Percentiles rank a stretch among this genome's conserved stretches.
These are phyloP conservation scores for Sinocyclocheilus anophthalmus DNA, from an alignment of 2,113 vertebrate genomes.

Conservation along the genomic window DNA sequence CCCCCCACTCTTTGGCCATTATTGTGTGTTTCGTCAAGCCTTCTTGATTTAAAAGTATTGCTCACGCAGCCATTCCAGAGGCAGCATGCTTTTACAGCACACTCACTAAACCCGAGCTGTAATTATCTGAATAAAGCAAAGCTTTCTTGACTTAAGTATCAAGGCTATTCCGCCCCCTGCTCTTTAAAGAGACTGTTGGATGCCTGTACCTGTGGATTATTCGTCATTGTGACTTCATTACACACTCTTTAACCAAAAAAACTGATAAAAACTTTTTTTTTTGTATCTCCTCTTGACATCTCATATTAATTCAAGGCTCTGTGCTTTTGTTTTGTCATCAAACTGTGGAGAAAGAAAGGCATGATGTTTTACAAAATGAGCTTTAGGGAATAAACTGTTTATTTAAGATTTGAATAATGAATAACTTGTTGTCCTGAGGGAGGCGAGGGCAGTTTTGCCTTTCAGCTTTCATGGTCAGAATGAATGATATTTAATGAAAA, in stretches of 20 bases:
- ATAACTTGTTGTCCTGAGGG: not conserved
- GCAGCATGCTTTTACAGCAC: slow-evolving; percentile 28
- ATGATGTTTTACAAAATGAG: slow-evolving; percentile 12
- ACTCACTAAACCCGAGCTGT: slow-evolving; percentile 12
- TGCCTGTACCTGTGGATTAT: slow-evolving; percentile 33
- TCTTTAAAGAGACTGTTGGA: slow-evolving; percentile 23
- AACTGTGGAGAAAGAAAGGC: not conserved
- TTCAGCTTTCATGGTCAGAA: slow-evolving; percentile 23
- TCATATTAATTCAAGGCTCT: slow-evolving; percentile 27
- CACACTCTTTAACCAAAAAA: slow-evolving; percentile 23
- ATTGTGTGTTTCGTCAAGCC: slow-evolving; percentile 19
- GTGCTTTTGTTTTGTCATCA: slow-evolving; percentile 25
- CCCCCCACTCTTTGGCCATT: slow-evolving; percentile 1
- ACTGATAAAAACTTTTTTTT: not conserved
- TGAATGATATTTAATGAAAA: slow-evolving; percentile 27
- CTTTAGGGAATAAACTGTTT: not conserved
- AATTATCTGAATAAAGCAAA: slow-evolving; percentile 50
- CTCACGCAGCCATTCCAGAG: slow-evolving; percentile 29
- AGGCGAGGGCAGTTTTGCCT: not conserved
- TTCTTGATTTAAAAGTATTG: slow-evolving; percentile 43
- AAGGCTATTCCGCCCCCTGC: slow-evolving; percentile 34
- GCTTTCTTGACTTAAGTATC: slow-evolving; percentile 34
- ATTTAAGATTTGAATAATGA: slow-evolving; percentile 26
- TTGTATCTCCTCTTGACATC: not conserved
- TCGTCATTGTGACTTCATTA: slow-evolving; percentile 23